Evolutionary conservation across 2,888 invertebrate genomes (phyloP), one percentile per base, ranked within the genome.

Genomic region (Coleophora deauratella): DNA sequence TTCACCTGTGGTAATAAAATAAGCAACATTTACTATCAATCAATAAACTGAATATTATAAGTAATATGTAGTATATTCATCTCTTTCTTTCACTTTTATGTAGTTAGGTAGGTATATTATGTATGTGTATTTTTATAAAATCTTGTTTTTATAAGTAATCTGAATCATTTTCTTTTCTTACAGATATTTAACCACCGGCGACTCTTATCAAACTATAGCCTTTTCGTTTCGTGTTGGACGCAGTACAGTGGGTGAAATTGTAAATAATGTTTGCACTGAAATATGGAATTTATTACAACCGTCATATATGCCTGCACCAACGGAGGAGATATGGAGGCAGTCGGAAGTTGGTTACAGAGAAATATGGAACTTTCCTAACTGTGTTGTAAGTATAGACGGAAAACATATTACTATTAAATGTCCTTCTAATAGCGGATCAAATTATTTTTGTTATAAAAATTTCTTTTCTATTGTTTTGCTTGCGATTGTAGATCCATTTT

Each of bases 161-260:
- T n/a, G n/a, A n/a, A n/a, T n/a, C n/a, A n/a, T n/a, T n/a, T n/a
- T 13, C 46, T 45, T 13, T 49, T 47, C 27, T 50, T 42, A 28
- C 28, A 28, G 28, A 28, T 28, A 8, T 9, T 28, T 28, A 9
- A 9, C 28, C 9, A 28, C 28, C 9, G 28, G 28, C 6, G 28
- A 28, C 9, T 28, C 28, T 9, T 28, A 28, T 9, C 28, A 28
- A 9, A 28, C 28, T 28, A 28, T 28, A 28, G 6, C 28, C 7
- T 28, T 28, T 28, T 28, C 28, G 6, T 28, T 8, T 28, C 28
- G 28, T 9, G 9, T 28, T 8, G 28, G 28, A 9, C 28, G 28
- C 9, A 8, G 7, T 28, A 28, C 28, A 28, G 28, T 28, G 28
- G 28, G 28, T 9, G 6, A 8, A 28, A 28, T 28, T 28, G 28